Conservation (phyloP, 2,888 invertebrate genomes). For the Erannis defoliaria region DNA sequence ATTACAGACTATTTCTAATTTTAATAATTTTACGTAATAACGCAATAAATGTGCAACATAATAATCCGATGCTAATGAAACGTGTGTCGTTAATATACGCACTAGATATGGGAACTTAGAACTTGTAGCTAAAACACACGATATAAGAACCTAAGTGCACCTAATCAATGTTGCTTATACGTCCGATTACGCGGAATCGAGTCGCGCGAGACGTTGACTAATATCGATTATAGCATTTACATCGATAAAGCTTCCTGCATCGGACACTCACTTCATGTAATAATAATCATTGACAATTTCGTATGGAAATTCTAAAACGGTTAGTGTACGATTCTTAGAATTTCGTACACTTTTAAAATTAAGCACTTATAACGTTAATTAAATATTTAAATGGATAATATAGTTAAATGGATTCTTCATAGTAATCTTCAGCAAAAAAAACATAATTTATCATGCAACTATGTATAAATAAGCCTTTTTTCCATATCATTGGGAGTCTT, state of each 20-base stretch:
- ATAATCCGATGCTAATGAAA: slow-evolving; percentile 77
- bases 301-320: slow-evolving; percentile 70
- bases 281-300: slow-evolving; percentile 70
- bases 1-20: slow-evolving; percentile 71
- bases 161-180: slow-evolving; percentile 73
- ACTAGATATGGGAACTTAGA: slow-evolving; percentile 55
- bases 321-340: slow-evolving; percentile 59
- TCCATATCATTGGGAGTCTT: not conserved
- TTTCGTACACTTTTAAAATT: slow-evolving; percentile 48
- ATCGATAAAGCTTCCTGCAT: slow-evolving; percentile 68
- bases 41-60: slow-evolving; percentile 67
- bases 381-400: slow-evolving; percentile 32
- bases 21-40: slow-evolving; percentile 74
- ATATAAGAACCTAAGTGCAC: slow-evolving; percentile 63
- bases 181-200: slow-evolving; percentile 75
- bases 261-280: slow-evolving; percentile 57
- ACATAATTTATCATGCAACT: slow-evolving; percentile 22
- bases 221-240: slow-evolving; percentile 79
- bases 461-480: slow-evolving; percentile 15
- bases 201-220: slow-evolving; percentile 70
- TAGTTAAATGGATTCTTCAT: slow-evolving; percentile 15
- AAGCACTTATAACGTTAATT: slow-evolving; percentile 33
- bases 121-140: slow-evolving; percentile 65
- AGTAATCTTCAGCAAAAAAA: slow-evolving; percentile 12
- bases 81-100: slow-evolving; percentile 62